Base-by-base conservation (phyloP, 2,797 vertebrate genomes). In the Sylvia borin region DNA sequence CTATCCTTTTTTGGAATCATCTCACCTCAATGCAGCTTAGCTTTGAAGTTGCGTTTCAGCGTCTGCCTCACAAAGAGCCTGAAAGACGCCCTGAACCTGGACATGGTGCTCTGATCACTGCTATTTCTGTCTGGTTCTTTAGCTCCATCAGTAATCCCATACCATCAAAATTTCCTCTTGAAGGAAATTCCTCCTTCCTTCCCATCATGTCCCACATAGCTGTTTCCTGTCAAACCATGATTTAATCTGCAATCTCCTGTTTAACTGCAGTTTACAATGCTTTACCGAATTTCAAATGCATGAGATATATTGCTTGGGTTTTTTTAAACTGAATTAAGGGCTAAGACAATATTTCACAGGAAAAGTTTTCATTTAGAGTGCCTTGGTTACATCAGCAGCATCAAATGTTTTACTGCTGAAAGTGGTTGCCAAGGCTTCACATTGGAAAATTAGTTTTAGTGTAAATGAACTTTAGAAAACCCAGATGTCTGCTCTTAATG, bases 381-480 rank as follows among this genome's bases (percentile, higher is more conserved):
- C 14, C 21, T 85, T 93, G 72, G 32, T 85, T 80, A 61, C 32
- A 66, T 83, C 50, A 68, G 11, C 34, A 75, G 7, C 31, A 58
- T 32, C 36, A 36, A 82, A 61, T 54, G 19, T 80, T 85, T 88
- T 74, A 60, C 43, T 75, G 65, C 62, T 66, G 60, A 26, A 91
- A 77, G 48, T 20, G 13, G 7, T 76, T 94, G 76, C 13, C 32
- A 62, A 86, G 66, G 16, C 20, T 86, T 91, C 85, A 66, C 26
- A 29, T 4, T 55, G 65, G 58, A 83, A 94, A 85, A 90, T 68
- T 60, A 79, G 40, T 77, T 94, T 83, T 72, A 72, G 57, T 43
- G 42, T 80, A 91, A 94, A 91, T 48, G 31, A 93, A 85, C 83
- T 88, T 96, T 32, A 61, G 70, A 85, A 93, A 80, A 62, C 25